Percentiles rank a stretch among this genome's conserved stretches.
Conservation (phyloP, 1,140 invertebrate species). For the Hylaeus volcanicus region DNA sequence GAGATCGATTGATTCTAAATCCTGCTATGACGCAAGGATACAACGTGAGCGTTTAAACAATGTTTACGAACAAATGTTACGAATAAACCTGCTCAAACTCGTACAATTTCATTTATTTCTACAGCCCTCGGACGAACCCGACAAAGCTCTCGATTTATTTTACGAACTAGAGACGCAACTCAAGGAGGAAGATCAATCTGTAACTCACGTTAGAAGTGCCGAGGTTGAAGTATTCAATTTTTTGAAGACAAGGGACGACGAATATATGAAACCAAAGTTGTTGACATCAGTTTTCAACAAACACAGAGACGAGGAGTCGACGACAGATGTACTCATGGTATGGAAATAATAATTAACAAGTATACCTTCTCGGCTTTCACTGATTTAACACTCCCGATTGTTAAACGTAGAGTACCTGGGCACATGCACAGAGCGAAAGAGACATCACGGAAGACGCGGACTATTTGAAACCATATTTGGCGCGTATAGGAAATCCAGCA, state of each 20-base stretch:
- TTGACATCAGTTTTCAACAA: slow-evolving; percentile 81
- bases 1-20: slow-evolving; percentile 83
- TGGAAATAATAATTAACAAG: neutral
- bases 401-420: slow-evolving; percentile 13
- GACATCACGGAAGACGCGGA: slow-evolving; percentile 76
- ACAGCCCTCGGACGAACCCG: slow-evolving; percentile 80
- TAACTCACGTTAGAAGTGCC: slow-evolving; percentile 77
- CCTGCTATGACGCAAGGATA: slow-evolving; percentile 84
- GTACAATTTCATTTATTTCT: slow-evolving; percentile 10
- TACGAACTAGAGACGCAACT: slow-evolving; percentile 80
- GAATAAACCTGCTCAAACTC: too few species aligned
- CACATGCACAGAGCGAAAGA: slow-evolving; percentile 58
- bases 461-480: slow-evolving; percentile 82
- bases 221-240: slow-evolving; percentile 80
- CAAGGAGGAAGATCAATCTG: slow-evolving; percentile 78
- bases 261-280: slow-evolving; percentile 78
- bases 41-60: slow-evolving; percentile 77
- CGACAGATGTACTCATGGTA: neutral
- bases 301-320: neutral
- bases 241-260: slow-evolving; percentile 75
- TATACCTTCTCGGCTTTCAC: neutral
- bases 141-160: slow-evolving; percentile 84
- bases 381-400: neutral
- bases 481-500: slow-evolving; percentile 77
- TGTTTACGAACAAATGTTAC: neutral